A percentile compares a stretch with the other conserved stretches of the same genome.
Conservation (phyloP, 2,113 vertebrate genomes). For the Xenopus laevis region DNA sequence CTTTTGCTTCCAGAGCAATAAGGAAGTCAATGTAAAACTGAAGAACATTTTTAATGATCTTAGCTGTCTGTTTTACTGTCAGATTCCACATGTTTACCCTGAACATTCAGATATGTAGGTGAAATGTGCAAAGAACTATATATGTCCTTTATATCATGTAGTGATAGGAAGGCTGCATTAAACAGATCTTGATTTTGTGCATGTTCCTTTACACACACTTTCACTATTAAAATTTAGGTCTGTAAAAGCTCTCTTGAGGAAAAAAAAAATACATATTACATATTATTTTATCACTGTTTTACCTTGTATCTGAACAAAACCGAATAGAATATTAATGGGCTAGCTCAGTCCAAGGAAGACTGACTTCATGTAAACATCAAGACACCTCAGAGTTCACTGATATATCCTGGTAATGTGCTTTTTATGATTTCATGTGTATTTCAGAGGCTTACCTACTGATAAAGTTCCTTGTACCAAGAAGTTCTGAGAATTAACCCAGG, state of each 20-base stretch:
- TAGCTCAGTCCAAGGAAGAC: too few species aligned
- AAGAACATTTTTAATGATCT: background rate
- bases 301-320: too few species aligned
- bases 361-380: constrained; percentile 26
- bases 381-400: constrained; percentile 39
- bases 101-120: background rate
- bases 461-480: constrained; percentile 19
- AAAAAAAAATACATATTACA: too few species aligned
- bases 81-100: background rate
- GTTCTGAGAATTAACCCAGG: constrained; percentile 38
- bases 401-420: constrained; percentile 23
- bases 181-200: too few species aligned
- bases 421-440: constrained; percentile 11
- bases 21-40: constrained; percentile 13
- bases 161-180: background rate
- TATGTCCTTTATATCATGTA: background rate
- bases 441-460: constrained; percentile 4
- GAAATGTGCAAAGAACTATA: background rate
- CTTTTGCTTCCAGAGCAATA: constrained; percentile 25
- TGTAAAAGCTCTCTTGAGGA: too few species aligned
- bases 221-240: too few species aligned
- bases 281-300: too few species aligned
- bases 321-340: too few species aligned
- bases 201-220: too few species aligned
- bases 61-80: background rate